Percentiles rank a stretch among this genome's conserved stretches.
phyloP scores from a whole-genome alignment of 1,140 invertebrate species.

The Amyelois transitella region DNA sequence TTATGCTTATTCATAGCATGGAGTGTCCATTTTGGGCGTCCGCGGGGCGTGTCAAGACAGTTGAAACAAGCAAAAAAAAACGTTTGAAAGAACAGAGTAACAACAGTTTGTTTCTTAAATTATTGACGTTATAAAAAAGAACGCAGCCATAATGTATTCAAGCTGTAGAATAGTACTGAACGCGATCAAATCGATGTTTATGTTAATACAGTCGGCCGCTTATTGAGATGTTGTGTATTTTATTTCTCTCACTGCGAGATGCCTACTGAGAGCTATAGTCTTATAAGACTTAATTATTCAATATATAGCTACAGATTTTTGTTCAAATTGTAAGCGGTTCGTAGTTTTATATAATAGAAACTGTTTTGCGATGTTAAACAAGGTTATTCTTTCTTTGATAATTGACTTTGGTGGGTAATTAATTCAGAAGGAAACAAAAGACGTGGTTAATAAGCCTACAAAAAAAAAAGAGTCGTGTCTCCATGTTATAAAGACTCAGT shows the following conservation, averaged over 20 bases:
- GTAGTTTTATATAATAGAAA: too few relatives aligned
- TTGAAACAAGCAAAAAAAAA: slow-evolving; percentile 17
- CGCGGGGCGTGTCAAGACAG: slow-evolving; percentile 8
- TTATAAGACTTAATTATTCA: slow-evolving; percentile 39
- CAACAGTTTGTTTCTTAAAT: slow-evolving; percentile 55
- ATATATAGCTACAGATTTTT: background rate
- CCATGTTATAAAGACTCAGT: too few relatives aligned
- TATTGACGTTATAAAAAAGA: slow-evolving; percentile 56
- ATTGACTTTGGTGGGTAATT: too few relatives aligned
- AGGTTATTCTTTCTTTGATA: too few relatives aligned
- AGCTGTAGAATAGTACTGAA: slow-evolving; percentile 34
- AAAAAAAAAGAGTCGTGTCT: too few relatives aligned
- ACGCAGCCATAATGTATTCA: slow-evolving; percentile 52
- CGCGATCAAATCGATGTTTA: slow-evolving; percentile 51
- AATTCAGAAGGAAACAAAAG: too few relatives aligned
- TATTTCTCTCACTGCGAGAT: slow-evolving; percentile 18
- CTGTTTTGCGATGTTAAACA: too few relatives aligned
- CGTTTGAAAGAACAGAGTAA: slow-evolving; percentile 19
- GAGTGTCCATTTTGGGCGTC: slow-evolving; percentile 15
- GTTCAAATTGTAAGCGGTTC: background rate
- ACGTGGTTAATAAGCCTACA: too few relatives aligned
- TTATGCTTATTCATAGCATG: slow-evolving; percentile 6
- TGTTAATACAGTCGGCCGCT: slow-evolving; percentile 51
- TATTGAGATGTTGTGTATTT: slow-evolving; percentile 55
- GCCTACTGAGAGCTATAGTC: slow-evolving; percentile 18